A percentile compares a stretch with the other conserved stretches of the same genome.
Evolutionary conservation across 2,797 vertebrate species (phyloP).

Genomic region (Sebastes trivittatus): DNA sequence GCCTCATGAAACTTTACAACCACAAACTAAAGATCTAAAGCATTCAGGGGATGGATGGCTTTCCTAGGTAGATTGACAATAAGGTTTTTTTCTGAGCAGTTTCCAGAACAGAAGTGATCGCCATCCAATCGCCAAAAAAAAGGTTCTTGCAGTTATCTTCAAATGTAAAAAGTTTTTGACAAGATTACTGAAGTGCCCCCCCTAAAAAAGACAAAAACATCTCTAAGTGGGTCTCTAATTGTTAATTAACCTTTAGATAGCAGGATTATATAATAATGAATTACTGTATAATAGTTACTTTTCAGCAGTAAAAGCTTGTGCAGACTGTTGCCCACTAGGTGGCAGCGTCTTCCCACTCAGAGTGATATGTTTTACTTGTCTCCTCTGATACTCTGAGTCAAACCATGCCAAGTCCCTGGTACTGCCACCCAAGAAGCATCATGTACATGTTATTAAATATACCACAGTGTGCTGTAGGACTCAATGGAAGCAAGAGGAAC

Average conservation of each 20-base stretch:
- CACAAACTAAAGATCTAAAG: too few species aligned
- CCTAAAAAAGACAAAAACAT: too few species aligned
- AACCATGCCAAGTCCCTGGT: background rate
- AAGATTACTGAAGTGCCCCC: too few species aligned
- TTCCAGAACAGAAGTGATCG: too few species aligned
- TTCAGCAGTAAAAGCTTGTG: background rate
- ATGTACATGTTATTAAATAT: background rate
- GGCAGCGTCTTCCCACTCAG: slow-evolving; percentile 30
- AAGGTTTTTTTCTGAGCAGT: too few species aligned
- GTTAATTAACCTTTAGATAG: slow-evolving; percentile 15
- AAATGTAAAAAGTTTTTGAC: too few species aligned
- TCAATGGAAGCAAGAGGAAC: background rate
- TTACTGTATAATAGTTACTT: background rate
- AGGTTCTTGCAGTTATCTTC: too few species aligned
- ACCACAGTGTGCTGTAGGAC: background rate
- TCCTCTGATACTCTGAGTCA: background rate
- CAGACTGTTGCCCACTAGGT: slow-evolving; percentile 45
- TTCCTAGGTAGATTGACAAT: too few species aligned
- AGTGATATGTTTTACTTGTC: background rate
- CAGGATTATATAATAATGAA: background rate
- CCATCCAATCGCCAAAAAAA: too few species aligned
- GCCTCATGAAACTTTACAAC: too few species aligned
- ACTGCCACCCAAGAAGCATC: slow-evolving; percentile 22
- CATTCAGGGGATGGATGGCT: too few species aligned
- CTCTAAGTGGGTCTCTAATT: too few species aligned